phyloP scores from a whole-genome alignment of 2,888 invertebrate species.

The Ectemnius continuus region DNA sequence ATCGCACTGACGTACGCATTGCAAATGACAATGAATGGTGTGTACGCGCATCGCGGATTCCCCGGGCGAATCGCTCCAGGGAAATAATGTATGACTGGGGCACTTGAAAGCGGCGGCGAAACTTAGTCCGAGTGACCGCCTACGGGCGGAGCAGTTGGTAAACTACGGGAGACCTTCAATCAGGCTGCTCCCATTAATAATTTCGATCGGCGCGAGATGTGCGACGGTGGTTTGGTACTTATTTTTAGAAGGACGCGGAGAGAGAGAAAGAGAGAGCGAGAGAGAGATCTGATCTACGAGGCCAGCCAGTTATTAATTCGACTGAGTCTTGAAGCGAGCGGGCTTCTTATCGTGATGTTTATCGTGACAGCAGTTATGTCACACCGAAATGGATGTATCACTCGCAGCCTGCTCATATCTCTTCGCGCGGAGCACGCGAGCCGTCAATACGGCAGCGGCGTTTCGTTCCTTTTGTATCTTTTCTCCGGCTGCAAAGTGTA shows the following conservation, averaged over 20 bases:
- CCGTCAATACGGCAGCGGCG: conserved; percentile 17
- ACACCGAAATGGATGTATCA: conserved; percentile 12
- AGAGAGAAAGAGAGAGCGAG: too few species aligned
- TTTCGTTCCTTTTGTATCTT: conserved; percentile 37
- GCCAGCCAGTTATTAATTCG: background rate
- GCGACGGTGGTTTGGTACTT: background rate
- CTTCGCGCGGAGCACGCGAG: conserved; percentile 2
- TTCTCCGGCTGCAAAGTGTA: conserved; percentile 31
- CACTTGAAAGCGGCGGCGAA: background rate
- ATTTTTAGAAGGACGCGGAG: background rate
- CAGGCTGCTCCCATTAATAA: background rate
- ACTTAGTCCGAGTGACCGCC: background rate
- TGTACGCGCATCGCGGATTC: background rate
- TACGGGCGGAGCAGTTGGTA: background rate
- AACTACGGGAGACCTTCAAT: conserved; percentile 22
- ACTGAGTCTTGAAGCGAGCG: background rate
- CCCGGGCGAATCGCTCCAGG: background rate
- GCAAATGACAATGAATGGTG: conserved; percentile 53
- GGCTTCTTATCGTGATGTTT: conserved; percentile 6
- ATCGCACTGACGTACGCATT: conserved; percentile 52
- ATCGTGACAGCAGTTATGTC: conserved; percentile 10
- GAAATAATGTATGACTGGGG: background rate
- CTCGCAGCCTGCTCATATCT: background rate
- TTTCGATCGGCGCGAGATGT: background rate
- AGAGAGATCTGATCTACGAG: background rate